A percentile compares a stretch with the other conserved stretches of the same genome.
These are phyloP conservation scores for Probosciger aterrimus DNA, from an alignment of 2,113 vertebrate species.

Conservation along the genomic window DNA sequence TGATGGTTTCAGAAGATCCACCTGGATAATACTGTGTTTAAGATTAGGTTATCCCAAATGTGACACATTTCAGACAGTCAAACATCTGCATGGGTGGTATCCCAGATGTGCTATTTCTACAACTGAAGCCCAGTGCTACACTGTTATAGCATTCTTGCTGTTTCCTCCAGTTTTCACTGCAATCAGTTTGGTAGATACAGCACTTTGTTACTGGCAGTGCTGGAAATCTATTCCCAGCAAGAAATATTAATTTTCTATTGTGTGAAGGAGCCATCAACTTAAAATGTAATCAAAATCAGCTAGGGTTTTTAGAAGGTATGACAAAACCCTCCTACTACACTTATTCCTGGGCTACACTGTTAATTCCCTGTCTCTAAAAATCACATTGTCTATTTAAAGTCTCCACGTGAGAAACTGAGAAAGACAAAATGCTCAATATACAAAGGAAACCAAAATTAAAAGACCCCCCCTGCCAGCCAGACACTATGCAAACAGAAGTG, in stretches of 20 bases:
- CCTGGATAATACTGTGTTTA: neutral
- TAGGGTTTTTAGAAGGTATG: neutral
- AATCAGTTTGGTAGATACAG: neutral
- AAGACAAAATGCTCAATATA: neutral
- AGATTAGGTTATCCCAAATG: neutral
- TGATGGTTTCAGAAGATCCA: neutral
- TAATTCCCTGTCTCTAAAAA: neutral
- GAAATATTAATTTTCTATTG: neutral
- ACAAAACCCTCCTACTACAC: neutral
- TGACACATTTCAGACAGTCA: neutral
- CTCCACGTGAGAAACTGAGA: neutral
- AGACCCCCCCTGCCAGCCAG: neutral
- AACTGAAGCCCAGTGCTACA: neutral
- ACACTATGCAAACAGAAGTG: neutral
- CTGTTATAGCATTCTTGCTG: neutral
- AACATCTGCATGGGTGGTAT: neutral
- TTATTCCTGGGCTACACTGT: neutral
- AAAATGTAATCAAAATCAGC: neutral
- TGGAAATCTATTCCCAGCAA: neutral
- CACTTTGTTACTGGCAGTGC: neutral
- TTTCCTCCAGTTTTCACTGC: neutral
- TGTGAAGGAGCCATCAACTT: neutral
- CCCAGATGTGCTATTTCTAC: neutral
- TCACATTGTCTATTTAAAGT: neutral
- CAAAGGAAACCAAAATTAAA: neutral